Percentiles rank a stretch among this genome's conserved stretches.
Evolutionary conservation across 2,888 invertebrate species (phyloP).

Genomic region (Mythimna albipuncta): DNA sequence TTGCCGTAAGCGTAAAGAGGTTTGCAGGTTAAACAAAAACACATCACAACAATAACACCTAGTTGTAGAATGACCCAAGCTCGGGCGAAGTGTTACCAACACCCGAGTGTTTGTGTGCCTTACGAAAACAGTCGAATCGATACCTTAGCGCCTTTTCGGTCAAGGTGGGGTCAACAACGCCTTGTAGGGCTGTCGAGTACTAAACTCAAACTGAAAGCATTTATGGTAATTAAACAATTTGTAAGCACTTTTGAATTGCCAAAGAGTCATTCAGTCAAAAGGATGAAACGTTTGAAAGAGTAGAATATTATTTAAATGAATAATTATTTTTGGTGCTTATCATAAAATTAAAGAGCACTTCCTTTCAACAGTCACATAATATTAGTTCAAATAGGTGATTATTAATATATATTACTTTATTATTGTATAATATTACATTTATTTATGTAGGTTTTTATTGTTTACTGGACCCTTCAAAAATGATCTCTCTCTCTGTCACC

Average conservation of each 20-base stretch:
- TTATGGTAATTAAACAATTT: background rate
- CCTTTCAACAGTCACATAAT: too few species aligned
- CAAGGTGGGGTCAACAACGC: slow-evolving; percentile 60
- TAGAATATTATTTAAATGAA: background rate
- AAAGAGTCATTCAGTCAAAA: background rate
- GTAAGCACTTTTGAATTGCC: background rate
- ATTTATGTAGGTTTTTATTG: too few species aligned
- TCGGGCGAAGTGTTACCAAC: slow-evolving; percentile 15
- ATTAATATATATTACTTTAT: too few species aligned
- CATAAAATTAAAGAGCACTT: too few species aligned
- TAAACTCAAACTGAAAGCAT: background rate
- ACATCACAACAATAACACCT: background rate
- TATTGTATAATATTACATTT: too few species aligned
- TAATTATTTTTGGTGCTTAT: too few species aligned
- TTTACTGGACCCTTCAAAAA: too few species aligned
- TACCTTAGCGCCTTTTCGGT: slow-evolving; percentile 47
- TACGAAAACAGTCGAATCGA: slow-evolving; percentile 62
- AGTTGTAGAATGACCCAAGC: slow-evolving; percentile 24
- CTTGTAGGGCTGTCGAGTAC: background rate
- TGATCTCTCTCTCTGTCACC: too few species aligned
- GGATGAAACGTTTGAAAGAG: background rate
- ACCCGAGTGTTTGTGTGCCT: slow-evolving; percentile 46
- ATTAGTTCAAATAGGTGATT: too few species aligned
- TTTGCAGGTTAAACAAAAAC: background rate
- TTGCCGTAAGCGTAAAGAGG: background rate